A percentile compares a stretch with the other conserved stretches of the same genome.
phyloP scores from a whole-genome alignment of 2,888 invertebrate genomes.

The Lacanobia wlatinum region DNA sequence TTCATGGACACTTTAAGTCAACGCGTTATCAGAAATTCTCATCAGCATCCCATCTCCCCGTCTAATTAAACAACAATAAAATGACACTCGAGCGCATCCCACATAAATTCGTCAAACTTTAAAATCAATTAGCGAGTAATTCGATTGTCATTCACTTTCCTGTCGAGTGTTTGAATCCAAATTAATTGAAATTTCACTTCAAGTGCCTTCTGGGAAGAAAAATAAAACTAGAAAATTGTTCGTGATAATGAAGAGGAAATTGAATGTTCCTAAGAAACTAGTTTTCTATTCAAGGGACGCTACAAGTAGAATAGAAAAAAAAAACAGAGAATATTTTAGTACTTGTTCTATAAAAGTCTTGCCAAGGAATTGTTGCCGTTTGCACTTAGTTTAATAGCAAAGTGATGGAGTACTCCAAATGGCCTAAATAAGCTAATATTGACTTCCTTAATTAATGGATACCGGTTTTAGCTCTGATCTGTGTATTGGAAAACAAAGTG shows the following conservation, averaged over 20 bases:
- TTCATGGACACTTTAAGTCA: no score
- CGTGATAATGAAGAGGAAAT: constrained; percentile 24
- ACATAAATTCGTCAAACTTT: constrained; percentile 59
- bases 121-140: constrained; percentile 62
- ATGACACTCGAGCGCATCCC: constrained; percentile 35
- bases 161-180: constrained; percentile 57
- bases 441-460: constrained; percentile 10
- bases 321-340: constrained; percentile 14
- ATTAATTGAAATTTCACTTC: constrained; percentile 64
- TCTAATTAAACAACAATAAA: constrained; percentile 26
- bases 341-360: neutral
- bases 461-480: no score
- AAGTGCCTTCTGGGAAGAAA: constrained; percentile 33
- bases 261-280: constrained; percentile 4
- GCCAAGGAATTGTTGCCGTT: constrained; percentile 12
- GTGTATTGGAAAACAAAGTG: neutral
- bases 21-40: no score
- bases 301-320: constrained; percentile 41
- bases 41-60: neutral
- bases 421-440: constrained; percentile 2
- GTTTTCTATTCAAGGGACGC: constrained; percentile 24
- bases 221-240: constrained; percentile 42
- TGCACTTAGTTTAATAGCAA: neutral
- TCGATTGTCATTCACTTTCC: constrained; percentile 50
- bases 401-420: constrained; percentile 9